Conservation (phyloP, 2,113 vertebrate species). For the Rhadina sibilatrix region DNA sequence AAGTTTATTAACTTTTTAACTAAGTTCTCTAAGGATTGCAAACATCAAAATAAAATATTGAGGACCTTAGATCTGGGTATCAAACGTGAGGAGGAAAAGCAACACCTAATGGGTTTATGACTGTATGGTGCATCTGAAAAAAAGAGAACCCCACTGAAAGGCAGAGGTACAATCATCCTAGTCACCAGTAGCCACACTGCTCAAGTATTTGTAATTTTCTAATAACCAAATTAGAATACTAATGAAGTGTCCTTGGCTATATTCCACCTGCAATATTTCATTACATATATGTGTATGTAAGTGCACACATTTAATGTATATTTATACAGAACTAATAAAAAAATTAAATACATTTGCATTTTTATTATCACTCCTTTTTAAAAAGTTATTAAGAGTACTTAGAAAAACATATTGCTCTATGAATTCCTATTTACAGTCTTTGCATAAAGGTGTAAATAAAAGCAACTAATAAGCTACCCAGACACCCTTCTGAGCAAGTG, state of each 20-base stretch:
- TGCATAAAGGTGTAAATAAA: conserved; percentile 88
- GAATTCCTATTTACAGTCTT: conserved; percentile 82
- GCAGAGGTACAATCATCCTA: not conserved
- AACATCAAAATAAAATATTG: conserved; percentile 10
- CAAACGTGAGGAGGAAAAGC: not conserved
- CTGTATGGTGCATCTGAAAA: not conserved
- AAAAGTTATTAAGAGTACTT: conserved; percentile 86
- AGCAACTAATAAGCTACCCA: conserved; percentile 86
- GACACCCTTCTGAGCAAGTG: conserved; percentile 87
- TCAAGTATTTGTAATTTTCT: conserved; percentile 48
- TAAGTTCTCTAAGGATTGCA: not conserved
- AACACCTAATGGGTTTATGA: conserved; percentile 27
- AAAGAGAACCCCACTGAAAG: not conserved
- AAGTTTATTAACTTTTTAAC: conserved; percentile 7
- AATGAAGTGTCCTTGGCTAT: conserved; percentile 63
- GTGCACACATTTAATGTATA: conserved; percentile 71
- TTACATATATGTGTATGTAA: conserved; percentile 60
- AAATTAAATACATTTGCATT: conserved; percentile 84
- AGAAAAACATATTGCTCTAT: conserved; percentile 83
- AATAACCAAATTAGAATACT: conserved; percentile 69
- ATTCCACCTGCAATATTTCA: conserved; percentile 62
- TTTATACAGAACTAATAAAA: conserved; percentile 77
- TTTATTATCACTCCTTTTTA: conserved; percentile 83
- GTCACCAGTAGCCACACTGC: not conserved
- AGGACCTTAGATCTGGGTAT: not conserved